Evolutionary conservation across 1,140 invertebrate genomes (phyloP).

Genomic region (Mylabris phalerata): DNA sequence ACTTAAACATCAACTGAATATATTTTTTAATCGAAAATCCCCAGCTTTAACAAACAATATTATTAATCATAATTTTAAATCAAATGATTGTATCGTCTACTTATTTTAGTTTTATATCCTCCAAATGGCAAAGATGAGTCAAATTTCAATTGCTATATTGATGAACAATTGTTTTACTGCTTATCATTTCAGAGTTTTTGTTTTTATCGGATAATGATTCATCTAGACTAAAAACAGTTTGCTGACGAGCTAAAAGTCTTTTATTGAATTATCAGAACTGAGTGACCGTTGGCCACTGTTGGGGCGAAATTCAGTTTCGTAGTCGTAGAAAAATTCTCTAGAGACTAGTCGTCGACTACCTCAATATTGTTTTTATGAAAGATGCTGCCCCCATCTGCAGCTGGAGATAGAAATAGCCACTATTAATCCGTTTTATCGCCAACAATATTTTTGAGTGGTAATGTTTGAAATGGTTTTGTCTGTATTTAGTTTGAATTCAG

Average conservation of each 20-base stretch:
- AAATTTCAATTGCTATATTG: no score
- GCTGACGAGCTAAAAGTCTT: slow-evolving; percentile 22
- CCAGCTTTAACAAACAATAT: no score
- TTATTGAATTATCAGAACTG: slow-evolving; percentile 24
- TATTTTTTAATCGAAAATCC: no score
- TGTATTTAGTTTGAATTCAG: neutral
- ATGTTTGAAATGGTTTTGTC: no score
- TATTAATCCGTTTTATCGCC: slow-evolving; percentile 21
- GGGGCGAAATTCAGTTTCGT: slow-evolving; percentile 2
- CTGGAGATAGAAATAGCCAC: slow-evolving; percentile 14
- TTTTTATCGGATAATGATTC: slow-evolving; percentile 7
- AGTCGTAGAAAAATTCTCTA: slow-evolving; percentile 12
- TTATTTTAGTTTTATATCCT: no score
- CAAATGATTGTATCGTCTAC: no score
- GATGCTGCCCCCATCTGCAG: slow-evolving; percentile 21
- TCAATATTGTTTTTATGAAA: slow-evolving; percentile 29
- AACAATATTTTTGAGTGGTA: slow-evolving; percentile 12
- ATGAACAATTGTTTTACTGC: no score
- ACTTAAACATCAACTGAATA: no score
- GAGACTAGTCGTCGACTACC: slow-evolving; percentile 20
- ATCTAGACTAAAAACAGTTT: neutral
- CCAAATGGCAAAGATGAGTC: no score
- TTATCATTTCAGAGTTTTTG: no score
- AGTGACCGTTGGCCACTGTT: slow-evolving; percentile 17
- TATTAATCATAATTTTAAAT: no score